Conservation (phyloP, 2,888 invertebrate species). For the Hoplodrina blanda region DNA sequence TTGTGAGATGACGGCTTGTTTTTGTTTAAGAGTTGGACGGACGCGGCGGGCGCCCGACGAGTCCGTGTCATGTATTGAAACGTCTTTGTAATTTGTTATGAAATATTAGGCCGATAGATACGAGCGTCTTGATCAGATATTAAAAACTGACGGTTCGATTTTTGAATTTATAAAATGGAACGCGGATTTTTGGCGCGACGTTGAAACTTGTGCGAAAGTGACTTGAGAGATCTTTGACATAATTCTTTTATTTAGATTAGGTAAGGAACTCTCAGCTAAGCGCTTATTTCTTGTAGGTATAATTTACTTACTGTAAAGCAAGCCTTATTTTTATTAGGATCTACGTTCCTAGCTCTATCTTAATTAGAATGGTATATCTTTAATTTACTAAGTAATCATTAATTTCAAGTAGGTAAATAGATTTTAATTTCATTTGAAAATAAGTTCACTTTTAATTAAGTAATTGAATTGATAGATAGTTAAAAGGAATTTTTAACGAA, state of each 20-base stretch:
- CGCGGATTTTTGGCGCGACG: constrained; percentile 50
- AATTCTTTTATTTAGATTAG: constrained; percentile 15
- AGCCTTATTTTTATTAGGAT: not conserved
- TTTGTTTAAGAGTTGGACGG: constrained; percentile 72
- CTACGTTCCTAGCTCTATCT: not conserved
- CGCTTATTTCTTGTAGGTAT: not conserved
- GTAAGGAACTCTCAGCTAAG: not conserved
- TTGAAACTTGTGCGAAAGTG: not conserved
- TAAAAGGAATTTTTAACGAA: constrained; percentile 18
- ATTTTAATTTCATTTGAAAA: not conserved
- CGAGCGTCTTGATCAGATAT: constrained; percentile 57
- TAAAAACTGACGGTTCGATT: constrained; percentile 50
- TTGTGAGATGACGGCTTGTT: constrained; percentile 80
- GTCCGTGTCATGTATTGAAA: constrained; percentile 77
- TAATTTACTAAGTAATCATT: not conserved
- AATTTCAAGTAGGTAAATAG: not conserved
- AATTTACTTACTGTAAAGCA: not conserved
- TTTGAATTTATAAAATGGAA: constrained; percentile 59
- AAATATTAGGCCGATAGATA: constrained; percentile 77
- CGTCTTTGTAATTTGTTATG: constrained; percentile 83
- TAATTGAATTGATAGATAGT: not conserved
- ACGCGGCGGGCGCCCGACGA: constrained; percentile 72
- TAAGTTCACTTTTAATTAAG: constrained; percentile 3
- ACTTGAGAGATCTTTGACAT: constrained; percentile 10
- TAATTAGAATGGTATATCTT: constrained; percentile 5